Percentiles rank a stretch among this genome's conserved stretches.
Conservation (phyloP, 2,113 vertebrate genomes). For the Cyphomyrus discorhynchus region DNA sequence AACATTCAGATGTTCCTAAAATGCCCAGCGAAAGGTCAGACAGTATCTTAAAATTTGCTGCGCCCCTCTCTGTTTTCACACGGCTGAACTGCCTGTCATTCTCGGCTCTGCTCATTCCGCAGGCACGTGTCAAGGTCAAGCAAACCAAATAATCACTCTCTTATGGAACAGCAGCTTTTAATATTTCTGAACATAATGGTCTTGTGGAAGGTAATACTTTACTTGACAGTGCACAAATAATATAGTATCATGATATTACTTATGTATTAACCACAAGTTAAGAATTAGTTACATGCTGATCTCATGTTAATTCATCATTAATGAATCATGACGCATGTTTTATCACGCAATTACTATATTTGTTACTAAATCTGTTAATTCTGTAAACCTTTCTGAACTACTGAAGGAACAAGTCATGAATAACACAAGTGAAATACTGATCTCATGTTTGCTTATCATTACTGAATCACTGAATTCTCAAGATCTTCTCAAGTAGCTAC, state of each 20-base stretch:
- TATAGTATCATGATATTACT: neutral
- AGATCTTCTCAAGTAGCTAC: neutral
- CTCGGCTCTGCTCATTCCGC: too few relatives aligned
- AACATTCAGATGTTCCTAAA: neutral
- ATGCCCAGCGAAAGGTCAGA: neutral
- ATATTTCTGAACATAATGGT: neutral
- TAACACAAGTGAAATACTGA: neutral
- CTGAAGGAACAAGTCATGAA: neutral
- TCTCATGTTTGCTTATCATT: neutral
- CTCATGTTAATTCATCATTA: neutral
- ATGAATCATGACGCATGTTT: neutral
- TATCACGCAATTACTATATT: neutral
- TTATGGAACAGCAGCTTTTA: neutral
- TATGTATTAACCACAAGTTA: neutral
- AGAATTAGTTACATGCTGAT: neutral
- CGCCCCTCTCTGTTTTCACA: neutral
- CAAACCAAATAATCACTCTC: neutral
- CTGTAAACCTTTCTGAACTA: neutral
- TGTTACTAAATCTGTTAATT: neutral
- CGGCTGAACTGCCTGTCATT: neutral
- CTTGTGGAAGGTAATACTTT: neutral
- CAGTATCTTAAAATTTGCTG: neutral
- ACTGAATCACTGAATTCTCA: neutral
- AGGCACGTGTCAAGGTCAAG: neutral
- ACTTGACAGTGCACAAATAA: neutral